A percentile compares a stretch with the other conserved stretches of the same genome.
phyloP scores from a whole-genome alignment of 2,113 vertebrate genomes.

The Elachura formosa region DNA sequence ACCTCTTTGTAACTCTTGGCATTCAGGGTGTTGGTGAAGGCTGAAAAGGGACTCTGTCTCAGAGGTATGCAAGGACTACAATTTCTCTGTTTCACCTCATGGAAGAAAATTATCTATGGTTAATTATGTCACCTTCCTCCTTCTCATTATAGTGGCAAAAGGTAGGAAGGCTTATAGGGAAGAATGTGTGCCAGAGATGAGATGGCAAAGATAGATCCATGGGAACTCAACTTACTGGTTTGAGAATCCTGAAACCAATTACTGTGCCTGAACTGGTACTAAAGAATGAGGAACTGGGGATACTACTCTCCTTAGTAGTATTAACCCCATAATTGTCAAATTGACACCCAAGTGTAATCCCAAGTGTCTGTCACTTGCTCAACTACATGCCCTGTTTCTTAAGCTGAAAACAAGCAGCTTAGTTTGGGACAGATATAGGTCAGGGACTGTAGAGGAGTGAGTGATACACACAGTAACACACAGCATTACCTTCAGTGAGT shows the following conservation, averaged over 20 bases:
- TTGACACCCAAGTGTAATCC: background rate
- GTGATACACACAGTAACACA: background rate
- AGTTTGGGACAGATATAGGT: background rate
- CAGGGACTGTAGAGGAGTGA: background rate
- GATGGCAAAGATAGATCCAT: background rate
- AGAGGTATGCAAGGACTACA: background rate
- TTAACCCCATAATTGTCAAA: background rate
- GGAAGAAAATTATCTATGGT: background rate
- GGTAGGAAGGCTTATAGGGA: background rate
- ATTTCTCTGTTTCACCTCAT: background rate
- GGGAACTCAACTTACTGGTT: constrained; percentile 20
- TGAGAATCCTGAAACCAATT: constrained; percentile 7
- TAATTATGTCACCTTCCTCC: background rate
- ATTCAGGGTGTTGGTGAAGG: background rate
- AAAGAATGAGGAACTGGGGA: constrained; percentile 19
- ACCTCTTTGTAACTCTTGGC: background rate
- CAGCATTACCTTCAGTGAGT: background rate
- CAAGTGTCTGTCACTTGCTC: background rate
- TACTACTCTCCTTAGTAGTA: background rate
- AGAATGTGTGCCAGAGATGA: background rate
- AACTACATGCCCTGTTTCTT: background rate
- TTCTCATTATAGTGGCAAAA: background rate
- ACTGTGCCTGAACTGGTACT: background rate
- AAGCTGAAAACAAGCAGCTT: background rate
- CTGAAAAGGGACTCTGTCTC: background rate